Evolutionary conservation across 2,888 invertebrate genomes (phyloP).

Genomic region (Lissocephala sabroskyi): DNA sequence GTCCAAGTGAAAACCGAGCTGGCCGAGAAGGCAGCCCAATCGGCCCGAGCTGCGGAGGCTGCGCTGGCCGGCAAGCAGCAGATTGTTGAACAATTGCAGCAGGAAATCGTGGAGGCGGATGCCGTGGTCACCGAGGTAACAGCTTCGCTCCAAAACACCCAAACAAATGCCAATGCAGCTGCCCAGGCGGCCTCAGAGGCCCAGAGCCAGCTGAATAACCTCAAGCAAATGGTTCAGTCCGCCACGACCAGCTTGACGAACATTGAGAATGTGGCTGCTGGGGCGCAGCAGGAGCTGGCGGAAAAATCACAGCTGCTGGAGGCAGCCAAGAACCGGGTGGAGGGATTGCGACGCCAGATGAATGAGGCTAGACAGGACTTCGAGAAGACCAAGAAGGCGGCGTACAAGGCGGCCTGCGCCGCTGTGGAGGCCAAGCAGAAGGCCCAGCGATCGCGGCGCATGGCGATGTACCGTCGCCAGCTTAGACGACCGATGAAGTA

Average conservation of each 20-base stretch:
- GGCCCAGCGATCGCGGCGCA: background rate
- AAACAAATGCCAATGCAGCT: conserved; percentile 77
- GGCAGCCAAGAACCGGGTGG: conserved; percentile 78
- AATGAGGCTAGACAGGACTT: conserved; percentile 77
- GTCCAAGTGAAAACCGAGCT: conserved; percentile 81
- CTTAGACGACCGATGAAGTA: too few species aligned
- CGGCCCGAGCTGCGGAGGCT: conserved; percentile 80
- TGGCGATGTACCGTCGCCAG: too few species aligned
- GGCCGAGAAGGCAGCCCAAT: conserved; percentile 80
- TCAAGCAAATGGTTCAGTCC: conserved; percentile 72
- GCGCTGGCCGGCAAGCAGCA: conserved; percentile 80
- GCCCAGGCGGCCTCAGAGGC: conserved; percentile 78
- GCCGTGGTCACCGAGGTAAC: conserved; percentile 77
- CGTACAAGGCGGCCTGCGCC: conserved; percentile 76
- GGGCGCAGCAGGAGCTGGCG: conserved; percentile 76
- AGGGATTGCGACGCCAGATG: conserved; percentile 77
- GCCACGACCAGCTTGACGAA: conserved; percentile 76
- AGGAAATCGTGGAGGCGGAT: conserved; percentile 79
- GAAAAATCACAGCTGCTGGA: conserved; percentile 79
- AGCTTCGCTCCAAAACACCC: conserved; percentile 76
- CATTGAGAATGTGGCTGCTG: conserved; percentile 76
- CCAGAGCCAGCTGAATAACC: conserved; percentile 73
- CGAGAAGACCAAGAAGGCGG: conserved; percentile 79
- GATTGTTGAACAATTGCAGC: conserved; percentile 78
- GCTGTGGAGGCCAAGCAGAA: background rate